Conservation (phyloP, 2,888 invertebrate genomes). For the Laothoe populi region DNA sequence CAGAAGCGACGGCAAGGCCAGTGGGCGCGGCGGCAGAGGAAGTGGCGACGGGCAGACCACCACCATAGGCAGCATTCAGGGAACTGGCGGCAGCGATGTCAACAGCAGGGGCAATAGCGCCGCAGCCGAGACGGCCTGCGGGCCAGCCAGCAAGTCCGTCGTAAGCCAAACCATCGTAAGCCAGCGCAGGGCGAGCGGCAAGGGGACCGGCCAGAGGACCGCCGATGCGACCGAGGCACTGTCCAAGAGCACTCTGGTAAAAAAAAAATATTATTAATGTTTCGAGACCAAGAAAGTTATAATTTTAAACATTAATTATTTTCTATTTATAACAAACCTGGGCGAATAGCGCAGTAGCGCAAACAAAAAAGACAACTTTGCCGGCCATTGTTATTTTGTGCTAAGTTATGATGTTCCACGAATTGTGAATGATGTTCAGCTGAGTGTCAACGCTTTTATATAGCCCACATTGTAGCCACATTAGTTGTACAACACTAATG, state of each 20-base stretch:
- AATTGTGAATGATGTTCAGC: not conserved
- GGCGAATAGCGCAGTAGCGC: slow-evolving; percentile 26
- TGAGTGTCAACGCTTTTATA: not conserved
- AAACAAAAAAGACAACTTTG: slow-evolving; percentile 27
- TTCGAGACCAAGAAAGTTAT: not conserved
- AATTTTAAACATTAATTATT: not conserved
- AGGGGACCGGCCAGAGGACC: not conserved
- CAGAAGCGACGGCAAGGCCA: slow-evolving; percentile 42
- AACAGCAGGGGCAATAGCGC: slow-evolving; percentile 1
- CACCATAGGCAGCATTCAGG: slow-evolving; percentile 32
- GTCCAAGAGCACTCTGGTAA: slow-evolving; percentile 22
- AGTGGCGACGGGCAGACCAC: slow-evolving; percentile 41
- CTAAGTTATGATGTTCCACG: not conserved
- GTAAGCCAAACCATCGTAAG: not conserved
- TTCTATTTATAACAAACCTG: slow-evolving; percentile 21
- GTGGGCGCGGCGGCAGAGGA: slow-evolving; percentile 40
- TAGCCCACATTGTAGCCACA: not conserved
- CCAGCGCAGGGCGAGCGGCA: not conserved
- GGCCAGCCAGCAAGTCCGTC: slow-evolving; percentile 8
- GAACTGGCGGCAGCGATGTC: slow-evolving; percentile 32
- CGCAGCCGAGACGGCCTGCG: slow-evolving; percentile 23
- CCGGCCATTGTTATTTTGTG: slow-evolving; percentile 22
- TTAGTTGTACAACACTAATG: too few relatives aligned
- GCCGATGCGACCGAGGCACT: slow-evolving; percentile 18
- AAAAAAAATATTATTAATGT: not conserved